Percentiles rank a stretch among this genome's conserved stretches.
These are phyloP conservation scores for Conops quadrifasciatus DNA, from an alignment of 2,888 invertebrate species.

Conservation along the genomic window DNA sequence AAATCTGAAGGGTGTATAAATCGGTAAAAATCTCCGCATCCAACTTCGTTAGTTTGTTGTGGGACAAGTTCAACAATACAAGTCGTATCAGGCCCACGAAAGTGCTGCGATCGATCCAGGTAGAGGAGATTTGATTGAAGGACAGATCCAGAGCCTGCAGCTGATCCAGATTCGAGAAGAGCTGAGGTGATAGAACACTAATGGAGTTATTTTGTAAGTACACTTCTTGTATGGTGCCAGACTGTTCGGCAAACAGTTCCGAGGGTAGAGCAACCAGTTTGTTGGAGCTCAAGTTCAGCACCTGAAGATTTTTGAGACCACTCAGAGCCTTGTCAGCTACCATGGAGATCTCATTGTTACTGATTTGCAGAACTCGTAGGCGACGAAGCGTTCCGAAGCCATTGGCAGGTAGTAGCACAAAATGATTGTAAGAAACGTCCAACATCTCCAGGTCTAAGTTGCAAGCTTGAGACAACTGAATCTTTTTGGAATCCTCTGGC, in stretches of 20 bases:
- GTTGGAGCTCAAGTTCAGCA: conserved; percentile 90
- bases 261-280: conserved; percentile 88
- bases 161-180: conserved; percentile 86
- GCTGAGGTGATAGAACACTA: conserved; percentile 82
- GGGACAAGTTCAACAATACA: conserved; percentile 85
- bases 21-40: conserved; percentile 86
- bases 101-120: conserved; percentile 85
- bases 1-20: conserved; percentile 83
- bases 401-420: conserved; percentile 82
- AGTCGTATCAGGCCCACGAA: conserved; percentile 89
- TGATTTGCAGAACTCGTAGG: conserved; percentile 81
- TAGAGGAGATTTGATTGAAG: conserved; percentile 84
- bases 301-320: conserved; percentile 81
- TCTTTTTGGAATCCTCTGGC: conserved; percentile 34
- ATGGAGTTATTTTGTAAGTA: conserved; percentile 92
- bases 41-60: conserved; percentile 82
- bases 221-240: conserved; percentile 84
- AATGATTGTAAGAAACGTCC: conserved; percentile 85
- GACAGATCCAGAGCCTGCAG: conserved; percentile 85
- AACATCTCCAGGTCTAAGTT: conserved; percentile 82
- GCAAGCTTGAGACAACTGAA: conserved; percentile 64
- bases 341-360: conserved; percentile 89
- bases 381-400: conserved; percentile 83
- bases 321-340: conserved; percentile 84
- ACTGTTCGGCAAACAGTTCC: conserved; percentile 82